A percentile compares a stretch with the other conserved stretches of the same genome.
These are phyloP conservation scores for Platycercus adscitus DNA, from an alignment of 2,113 vertebrate genomes.

Conservation along the genomic window DNA sequence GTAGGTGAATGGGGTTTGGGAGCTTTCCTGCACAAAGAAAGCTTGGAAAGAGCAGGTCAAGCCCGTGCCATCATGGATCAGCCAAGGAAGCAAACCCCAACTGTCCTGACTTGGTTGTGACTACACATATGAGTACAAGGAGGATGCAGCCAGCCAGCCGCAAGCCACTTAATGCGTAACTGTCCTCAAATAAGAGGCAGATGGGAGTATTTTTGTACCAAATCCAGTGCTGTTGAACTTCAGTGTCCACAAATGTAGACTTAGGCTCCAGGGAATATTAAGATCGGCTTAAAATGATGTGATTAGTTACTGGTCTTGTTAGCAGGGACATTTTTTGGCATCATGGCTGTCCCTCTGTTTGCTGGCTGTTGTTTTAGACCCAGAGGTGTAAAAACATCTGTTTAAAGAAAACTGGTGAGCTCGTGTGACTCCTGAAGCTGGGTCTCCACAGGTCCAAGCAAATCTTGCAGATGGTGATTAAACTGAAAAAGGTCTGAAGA, in stretches of 20 bases:
- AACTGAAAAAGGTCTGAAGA: not conserved
- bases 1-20: not conserved
- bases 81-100: not conserved
- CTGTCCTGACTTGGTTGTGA: not conserved
- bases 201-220: not conserved
- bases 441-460: accelerated
- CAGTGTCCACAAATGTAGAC: not conserved
- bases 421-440: not conserved
- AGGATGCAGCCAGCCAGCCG: not conserved
- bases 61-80: not conserved
- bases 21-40: not conserved
- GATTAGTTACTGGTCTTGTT: not conserved
- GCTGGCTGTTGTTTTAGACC: not conserved
- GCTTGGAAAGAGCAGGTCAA: not conserved
- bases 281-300: not conserved
- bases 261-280: not conserved
- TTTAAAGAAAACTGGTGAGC: not conserved
- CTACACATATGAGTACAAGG: accelerated
- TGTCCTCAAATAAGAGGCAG: not conserved
- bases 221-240: not conserved
- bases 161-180: not conserved
- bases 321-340: not conserved
- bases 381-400: not conserved
- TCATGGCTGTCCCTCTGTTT: not conserved
- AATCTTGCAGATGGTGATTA: not conserved